Percentiles rank a stretch among this genome's conserved stretches.
These are phyloP conservation scores for Lepidochitona cinerea DNA, from an alignment of 2,888 invertebrate species.

Conservation along the genomic window DNA sequence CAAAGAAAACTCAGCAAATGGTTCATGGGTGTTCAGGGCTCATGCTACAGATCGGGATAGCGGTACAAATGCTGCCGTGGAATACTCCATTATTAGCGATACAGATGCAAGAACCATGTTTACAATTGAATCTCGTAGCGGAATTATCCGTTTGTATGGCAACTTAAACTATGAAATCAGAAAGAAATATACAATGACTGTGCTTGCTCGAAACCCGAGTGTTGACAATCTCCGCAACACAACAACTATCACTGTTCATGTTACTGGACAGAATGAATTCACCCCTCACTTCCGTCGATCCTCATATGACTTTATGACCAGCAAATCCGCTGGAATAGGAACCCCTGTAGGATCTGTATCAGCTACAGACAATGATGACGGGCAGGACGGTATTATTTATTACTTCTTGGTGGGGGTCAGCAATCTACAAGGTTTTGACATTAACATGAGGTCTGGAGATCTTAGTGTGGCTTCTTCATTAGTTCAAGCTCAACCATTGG, in stretches of 20 bases:
- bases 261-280: slow-evolving; percentile 63
- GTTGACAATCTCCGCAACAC: slow-evolving; percentile 73
- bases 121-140: slow-evolving; percentile 82
- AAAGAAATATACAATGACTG: slow-evolving; percentile 80
- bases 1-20: slow-evolving; percentile 85
- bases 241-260: slow-evolving; percentile 40
- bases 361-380: slow-evolving; percentile 60
- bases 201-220: slow-evolving; percentile 90
- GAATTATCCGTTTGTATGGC: slow-evolving; percentile 81
- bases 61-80: slow-evolving; percentile 87
- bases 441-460: slow-evolving; percentile 84
- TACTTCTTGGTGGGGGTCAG: slow-evolving; percentile 95
- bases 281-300: slow-evolving; percentile 53
- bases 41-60: slow-evolving; percentile 89
- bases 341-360: slow-evolving; percentile 48
- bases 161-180: slow-evolving; percentile 92
- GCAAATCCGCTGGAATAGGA: slow-evolving; percentile 56
- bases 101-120: slow-evolving; percentile 75
- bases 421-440: slow-evolving; percentile 90
- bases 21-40: slow-evolving; percentile 77
- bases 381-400: slow-evolving; percentile 76
- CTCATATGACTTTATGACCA: slow-evolving; percentile 54
- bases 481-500: slow-evolving; percentile 59
- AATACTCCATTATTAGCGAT: slow-evolving; percentile 85
- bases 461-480: slow-evolving; percentile 82